These are phyloP conservation scores for Henricia sp. DNA, from an alignment of 53 echinoderm and acorn worm genomes.

Conservation along the genomic window DNA sequence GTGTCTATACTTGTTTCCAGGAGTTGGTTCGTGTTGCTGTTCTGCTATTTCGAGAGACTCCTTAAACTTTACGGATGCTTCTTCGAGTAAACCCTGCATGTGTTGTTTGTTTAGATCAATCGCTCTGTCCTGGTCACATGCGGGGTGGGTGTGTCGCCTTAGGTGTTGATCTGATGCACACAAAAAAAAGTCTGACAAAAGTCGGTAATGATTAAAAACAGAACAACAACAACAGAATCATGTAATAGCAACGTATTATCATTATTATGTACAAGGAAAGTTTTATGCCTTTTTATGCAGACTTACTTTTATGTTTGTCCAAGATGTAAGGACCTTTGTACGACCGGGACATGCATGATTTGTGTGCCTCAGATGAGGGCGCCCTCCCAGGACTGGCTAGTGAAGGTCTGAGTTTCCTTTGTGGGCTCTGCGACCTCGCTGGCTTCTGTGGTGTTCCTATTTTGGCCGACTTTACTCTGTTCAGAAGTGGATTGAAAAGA, in stretches of 20 bases:
- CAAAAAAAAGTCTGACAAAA: not conserved
- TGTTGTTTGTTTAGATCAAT: conserved; percentile 42
- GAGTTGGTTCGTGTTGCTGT: not conserved
- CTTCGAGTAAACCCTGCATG: conserved; percentile 39
- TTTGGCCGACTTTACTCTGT: conserved; percentile 49
- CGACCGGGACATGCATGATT: conserved; percentile 14
- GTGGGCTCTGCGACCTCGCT: not conserved
- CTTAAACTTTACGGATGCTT: conserved; percentile 52
- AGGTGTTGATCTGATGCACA: conserved; percentile 13
- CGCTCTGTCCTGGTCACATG: conserved; percentile 26
- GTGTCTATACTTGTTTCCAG: not conserved
- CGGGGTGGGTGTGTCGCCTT: conserved; percentile 36
- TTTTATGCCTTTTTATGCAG: conserved; percentile 12
- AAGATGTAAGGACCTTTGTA: conserved; percentile 29
- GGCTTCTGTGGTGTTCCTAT: not conserved
- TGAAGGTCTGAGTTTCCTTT: not conserved
- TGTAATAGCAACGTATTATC: not conserved
- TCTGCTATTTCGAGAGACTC: conserved; percentile 48
- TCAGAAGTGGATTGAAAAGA: too few relatives aligned
- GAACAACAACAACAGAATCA: not conserved
- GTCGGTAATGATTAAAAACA: not conserved
- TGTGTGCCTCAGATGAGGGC: conserved; percentile 15
- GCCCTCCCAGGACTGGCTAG: not conserved
- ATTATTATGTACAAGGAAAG: not conserved
- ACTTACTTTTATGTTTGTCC: conserved; percentile 31